Evolutionary conservation across 2,888 invertebrate genomes (phyloP).

Genomic region (Stenoptilia bipunctidactyla): DNA sequence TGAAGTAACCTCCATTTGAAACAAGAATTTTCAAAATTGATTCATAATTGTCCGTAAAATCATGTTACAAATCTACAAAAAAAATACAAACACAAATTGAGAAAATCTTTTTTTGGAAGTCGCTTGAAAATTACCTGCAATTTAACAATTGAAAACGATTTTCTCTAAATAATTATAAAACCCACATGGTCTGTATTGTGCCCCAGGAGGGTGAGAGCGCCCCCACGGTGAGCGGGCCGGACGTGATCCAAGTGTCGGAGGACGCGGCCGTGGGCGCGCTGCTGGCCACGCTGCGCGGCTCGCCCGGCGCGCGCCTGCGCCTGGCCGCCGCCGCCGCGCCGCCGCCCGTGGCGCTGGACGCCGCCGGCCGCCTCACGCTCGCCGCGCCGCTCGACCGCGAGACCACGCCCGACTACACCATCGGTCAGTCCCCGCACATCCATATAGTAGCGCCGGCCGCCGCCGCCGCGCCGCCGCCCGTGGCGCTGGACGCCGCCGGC

Average conservation of each 20-base stretch:
- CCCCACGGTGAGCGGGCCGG: constrained; percentile 64
- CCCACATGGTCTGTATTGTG: constrained; percentile 85
- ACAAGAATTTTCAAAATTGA: too few relatives aligned
- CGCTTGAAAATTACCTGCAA: too few relatives aligned
- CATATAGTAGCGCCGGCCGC: too few relatives aligned
- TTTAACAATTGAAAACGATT: too few relatives aligned
- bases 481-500: constrained; percentile 80
- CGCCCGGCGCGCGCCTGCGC: constrained; percentile 18
- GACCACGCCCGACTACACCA: constrained; percentile 74
- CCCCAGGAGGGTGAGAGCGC: constrained; percentile 78
- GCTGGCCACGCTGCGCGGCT: constrained; percentile 4
- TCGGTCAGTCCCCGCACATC: too few relatives aligned
- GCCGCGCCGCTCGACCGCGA: constrained; percentile 84
- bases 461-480: constrained; percentile 66
- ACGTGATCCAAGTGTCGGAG: constrained; percentile 26
- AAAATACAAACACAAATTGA: too few relatives aligned
- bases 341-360: constrained; percentile 78
- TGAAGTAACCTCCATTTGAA: too few relatives aligned
- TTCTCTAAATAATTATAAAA: too few relatives aligned
- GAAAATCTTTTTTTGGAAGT: too few relatives aligned
- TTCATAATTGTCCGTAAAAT: too few relatives aligned
- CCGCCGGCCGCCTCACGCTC: constrained; percentile 81
- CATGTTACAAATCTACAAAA: too few relatives aligned
- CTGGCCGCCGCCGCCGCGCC: constrained; percentile 35
- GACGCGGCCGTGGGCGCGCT: constrained; percentile 11